Evolutionary conservation across 1,140 invertebrate species (phyloP).

Genomic region (Anadara kagoshimensis): DNA sequence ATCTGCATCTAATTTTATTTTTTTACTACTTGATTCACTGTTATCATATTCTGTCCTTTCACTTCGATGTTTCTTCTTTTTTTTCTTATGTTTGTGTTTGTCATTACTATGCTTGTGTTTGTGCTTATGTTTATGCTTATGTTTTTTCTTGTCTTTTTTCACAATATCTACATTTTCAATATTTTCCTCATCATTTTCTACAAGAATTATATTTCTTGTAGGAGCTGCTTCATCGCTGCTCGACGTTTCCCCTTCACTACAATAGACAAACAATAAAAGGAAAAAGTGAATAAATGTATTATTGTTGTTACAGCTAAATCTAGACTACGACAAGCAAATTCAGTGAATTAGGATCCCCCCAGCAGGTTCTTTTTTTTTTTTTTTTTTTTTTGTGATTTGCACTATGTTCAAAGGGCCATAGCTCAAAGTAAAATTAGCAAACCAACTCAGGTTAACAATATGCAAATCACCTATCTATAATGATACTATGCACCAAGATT

Average conservation of each 20-base stretch:
- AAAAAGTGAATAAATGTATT: neutral
- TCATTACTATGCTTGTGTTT: constrained; percentile 59
- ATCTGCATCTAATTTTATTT: constrained; percentile 35
- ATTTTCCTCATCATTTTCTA: constrained; percentile 18
- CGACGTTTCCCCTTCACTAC: constrained; percentile 38
- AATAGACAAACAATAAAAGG: constrained; percentile 9
- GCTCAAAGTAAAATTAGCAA: too few relatives aligned
- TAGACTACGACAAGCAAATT: too few relatives aligned
- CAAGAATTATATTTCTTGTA: neutral
- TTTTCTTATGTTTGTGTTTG: constrained; percentile 64
- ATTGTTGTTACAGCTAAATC: too few relatives aligned
- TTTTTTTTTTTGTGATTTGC: too few relatives aligned
- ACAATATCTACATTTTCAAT: constrained; percentile 27
- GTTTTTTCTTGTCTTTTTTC: constrained; percentile 67
- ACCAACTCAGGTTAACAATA: too few relatives aligned
- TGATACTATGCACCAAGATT: too few relatives aligned
- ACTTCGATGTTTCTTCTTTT: constrained; percentile 54
- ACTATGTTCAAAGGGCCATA: too few relatives aligned
- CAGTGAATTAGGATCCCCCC: too few relatives aligned
- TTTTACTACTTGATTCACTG: constrained; percentile 33
- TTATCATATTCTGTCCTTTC: constrained; percentile 36
- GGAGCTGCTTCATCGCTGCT: constrained; percentile 35
- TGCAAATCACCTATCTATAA: too few relatives aligned
- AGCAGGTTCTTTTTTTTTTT: too few relatives aligned
- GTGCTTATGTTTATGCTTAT: constrained; percentile 72